Evolutionary conservation across 2,888 invertebrate genomes (phyloP).

Genomic region (Apotomis betuletana): DNA sequence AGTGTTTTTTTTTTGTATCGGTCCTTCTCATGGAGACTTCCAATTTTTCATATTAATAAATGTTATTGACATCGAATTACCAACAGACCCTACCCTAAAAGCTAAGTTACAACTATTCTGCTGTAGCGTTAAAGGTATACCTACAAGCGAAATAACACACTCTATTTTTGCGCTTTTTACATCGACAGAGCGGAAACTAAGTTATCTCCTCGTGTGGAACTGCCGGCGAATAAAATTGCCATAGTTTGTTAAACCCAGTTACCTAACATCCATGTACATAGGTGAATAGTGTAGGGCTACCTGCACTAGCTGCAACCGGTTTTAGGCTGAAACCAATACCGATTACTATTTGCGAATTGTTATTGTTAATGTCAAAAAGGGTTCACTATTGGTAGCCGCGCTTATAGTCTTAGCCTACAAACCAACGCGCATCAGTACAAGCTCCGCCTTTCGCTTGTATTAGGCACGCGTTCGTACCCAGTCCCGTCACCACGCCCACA

Average conservation of each 20-base stretch:
- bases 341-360: not conserved
- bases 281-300: not conserved
- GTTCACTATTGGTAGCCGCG: not conserved
- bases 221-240: conserved; percentile 7
- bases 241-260: not conserved
- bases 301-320: not conserved
- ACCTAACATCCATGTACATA: not conserved
- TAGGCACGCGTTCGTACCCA: too few species aligned
- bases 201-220: not conserved
- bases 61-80: too few species aligned
- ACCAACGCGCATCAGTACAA: too few species aligned
- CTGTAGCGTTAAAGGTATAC: not conserved
- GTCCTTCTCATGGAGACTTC: too few species aligned
- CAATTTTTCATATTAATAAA: too few species aligned
- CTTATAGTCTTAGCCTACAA: too few species aligned
- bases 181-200: not conserved
- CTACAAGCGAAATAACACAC: not conserved
- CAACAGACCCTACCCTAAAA: not conserved
- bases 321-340: not conserved
- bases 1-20: too few species aligned
- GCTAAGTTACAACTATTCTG: not conserved
- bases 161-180: conserved; percentile 1
- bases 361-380: not conserved
- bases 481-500: too few species aligned
- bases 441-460: too few species aligned